These are phyloP conservation scores for Drosophila sproati DNA, from an alignment of 1,140 invertebrate species.

Conservation along the genomic window DNA sequence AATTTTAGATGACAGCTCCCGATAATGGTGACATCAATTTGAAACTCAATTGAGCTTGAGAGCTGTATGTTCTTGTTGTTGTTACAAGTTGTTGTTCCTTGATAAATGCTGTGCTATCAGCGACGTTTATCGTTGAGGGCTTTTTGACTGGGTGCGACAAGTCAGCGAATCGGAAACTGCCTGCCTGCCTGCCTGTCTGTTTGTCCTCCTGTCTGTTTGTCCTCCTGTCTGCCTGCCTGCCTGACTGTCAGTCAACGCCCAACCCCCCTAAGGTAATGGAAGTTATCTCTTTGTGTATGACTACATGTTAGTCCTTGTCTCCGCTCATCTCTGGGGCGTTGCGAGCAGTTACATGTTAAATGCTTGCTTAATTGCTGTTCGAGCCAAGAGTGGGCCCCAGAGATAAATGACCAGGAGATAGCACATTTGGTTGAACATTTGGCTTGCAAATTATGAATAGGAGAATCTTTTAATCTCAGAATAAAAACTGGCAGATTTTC, in stretches of 20 bases:
- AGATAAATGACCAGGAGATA: slow-evolving; percentile 33
- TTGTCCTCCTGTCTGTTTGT: background rate
- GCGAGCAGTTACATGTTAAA: slow-evolving; percentile 75
- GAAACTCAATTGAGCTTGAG: slow-evolving; percentile 82
- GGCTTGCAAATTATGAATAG: too few relatives aligned
- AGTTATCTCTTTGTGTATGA: slow-evolving; percentile 5
- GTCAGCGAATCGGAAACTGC: slow-evolving; percentile 74
- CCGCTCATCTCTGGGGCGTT: slow-evolving; percentile 66
- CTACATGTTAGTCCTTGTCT: background rate
- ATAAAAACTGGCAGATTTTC: background rate
- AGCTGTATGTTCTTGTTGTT: slow-evolving; percentile 23
- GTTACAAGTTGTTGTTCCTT: slow-evolving; percentile 52
- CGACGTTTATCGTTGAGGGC: slow-evolving; percentile 72
- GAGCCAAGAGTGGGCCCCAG: background rate
- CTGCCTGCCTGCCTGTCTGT: slow-evolving; percentile 15
- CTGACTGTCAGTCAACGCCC: background rate
- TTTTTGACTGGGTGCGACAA: slow-evolving; percentile 75
- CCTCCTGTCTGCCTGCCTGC: slow-evolving; percentile 9
- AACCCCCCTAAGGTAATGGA: slow-evolving; percentile 47
- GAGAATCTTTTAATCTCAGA: too few relatives aligned
- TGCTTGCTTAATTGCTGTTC: slow-evolving; percentile 65
- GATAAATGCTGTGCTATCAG: slow-evolving; percentile 81
- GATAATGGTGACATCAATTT: slow-evolving; percentile 84
- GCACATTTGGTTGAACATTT: background rate
- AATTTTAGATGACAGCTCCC: slow-evolving; percentile 76